Evolutionary conservation across 2,797 vertebrate species (phyloP).

Genomic region (Sparus aurata): DNA sequence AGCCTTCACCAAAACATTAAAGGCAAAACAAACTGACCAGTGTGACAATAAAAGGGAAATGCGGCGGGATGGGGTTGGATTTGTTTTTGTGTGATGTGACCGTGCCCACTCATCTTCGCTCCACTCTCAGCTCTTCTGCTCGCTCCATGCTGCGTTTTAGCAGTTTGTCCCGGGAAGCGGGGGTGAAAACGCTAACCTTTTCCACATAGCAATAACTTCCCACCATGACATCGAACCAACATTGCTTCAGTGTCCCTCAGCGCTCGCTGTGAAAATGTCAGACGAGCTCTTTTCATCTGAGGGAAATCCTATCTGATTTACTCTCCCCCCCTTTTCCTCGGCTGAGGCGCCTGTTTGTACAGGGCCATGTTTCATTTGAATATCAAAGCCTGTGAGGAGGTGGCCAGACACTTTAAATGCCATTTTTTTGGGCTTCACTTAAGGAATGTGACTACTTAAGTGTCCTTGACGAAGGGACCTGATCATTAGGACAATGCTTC

Average conservation of each 20-base stretch:
- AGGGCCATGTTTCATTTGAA: conserved; percentile 86
- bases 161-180: conserved; percentile 73
- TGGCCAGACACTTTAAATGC: conserved; percentile 83
- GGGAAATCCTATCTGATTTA: conserved; percentile 84
- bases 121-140: conserved; percentile 59
- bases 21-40: conserved; percentile 72
- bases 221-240: conserved; percentile 83
- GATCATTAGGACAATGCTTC: conserved; percentile 76
- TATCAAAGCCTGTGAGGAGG: conserved; percentile 83
- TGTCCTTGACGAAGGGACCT: conserved; percentile 74
- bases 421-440: conserved; percentile 76
- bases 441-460: conserved; percentile 79
- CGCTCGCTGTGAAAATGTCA: conserved; percentile 82
- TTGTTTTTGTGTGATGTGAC: conserved; percentile 68
- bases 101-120: conserved; percentile 63
- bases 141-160: conserved; percentile 69
- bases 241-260: conserved; percentile 78
- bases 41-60: conserved; percentile 72
- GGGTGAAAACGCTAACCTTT: conserved; percentile 82
- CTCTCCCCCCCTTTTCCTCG: conserved; percentile 66
- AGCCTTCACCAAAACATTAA: conserved; percentile 64
- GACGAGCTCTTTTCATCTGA: conserved; percentile 81
- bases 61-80: conserved; percentile 51
- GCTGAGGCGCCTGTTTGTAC: conserved; percentile 77
- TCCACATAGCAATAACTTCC: conserved; percentile 82